Conservation (phyloP, 2,113 vertebrate species). For the Serinus canaria region DNA sequence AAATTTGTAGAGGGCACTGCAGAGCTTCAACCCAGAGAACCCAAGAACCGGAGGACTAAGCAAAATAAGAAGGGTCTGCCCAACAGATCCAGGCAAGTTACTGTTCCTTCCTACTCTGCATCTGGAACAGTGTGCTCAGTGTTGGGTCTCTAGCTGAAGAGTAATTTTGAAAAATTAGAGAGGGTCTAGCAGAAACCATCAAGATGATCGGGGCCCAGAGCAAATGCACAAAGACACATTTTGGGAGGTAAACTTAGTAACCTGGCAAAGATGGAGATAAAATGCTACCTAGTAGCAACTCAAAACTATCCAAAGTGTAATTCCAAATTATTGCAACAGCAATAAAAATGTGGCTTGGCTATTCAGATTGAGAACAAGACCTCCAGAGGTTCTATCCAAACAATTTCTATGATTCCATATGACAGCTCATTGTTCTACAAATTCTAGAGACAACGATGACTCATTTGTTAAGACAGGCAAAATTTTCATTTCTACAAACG, state of each 20-base stretch:
- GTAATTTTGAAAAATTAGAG: background rate
- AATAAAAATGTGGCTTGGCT: background rate
- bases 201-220: background rate
- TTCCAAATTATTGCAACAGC: background rate
- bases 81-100: background rate
- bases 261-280: background rate
- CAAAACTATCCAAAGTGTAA: background rate
- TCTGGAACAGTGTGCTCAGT: background rate
- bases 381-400: background rate
- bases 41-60: background rate
- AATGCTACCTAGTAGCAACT: background rate
- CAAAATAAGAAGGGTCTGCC: background rate
- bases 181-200: background rate
- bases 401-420: background rate
- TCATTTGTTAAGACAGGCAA: background rate
- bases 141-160: background rate
- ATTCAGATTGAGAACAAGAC: background rate
- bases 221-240: fast-evolving
- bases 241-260: background rate
- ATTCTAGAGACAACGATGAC: background rate
- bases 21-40: background rate
- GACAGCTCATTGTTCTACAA: background rate
- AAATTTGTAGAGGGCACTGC: background rate
- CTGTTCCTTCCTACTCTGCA: background rate
- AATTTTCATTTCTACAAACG: background rate